phyloP scores from a whole-genome alignment of 2,888 invertebrate species.

The Abrostola triplasia region DNA sequence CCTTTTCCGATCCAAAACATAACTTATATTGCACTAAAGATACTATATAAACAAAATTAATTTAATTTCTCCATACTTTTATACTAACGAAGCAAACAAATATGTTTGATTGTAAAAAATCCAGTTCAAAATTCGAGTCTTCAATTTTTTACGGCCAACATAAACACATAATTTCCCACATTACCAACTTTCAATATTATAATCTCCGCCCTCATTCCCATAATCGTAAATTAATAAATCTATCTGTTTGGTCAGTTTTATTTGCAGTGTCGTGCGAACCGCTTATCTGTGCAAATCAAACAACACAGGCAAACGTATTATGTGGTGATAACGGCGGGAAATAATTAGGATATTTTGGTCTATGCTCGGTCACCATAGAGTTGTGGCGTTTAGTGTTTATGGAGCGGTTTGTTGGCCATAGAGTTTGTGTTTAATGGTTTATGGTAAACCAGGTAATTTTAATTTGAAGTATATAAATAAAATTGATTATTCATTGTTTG shows the following conservation, averaged over 20 bases:
- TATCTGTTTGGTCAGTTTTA: conserved; percentile 17
- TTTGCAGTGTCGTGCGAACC: conserved; percentile 36
- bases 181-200: not conserved
- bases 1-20: too few species aligned
- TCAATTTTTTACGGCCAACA: too few species aligned
- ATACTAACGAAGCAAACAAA: too few species aligned
- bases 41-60: too few species aligned
- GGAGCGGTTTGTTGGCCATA: not conserved
- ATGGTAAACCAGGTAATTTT: too few species aligned
- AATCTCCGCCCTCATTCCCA: conserved; percentile 41
- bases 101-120: too few species aligned
- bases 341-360: conserved; percentile 51
- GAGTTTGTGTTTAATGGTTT: not conserved
- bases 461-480: too few species aligned
- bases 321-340: conserved; percentile 48
- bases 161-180: too few species aligned
- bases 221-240: conserved; percentile 49
- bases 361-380: conserved; percentile 11
- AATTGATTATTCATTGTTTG: too few species aligned
- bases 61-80: too few species aligned
- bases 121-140: too few species aligned
- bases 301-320: conserved; percentile 49
- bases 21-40: too few species aligned
- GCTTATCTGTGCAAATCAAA: conserved; percentile 52
- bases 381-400: not conserved